Percentiles rank a stretch among this genome's conserved stretches.
Conservation (phyloP, 2,797 vertebrate species). For the Onychomys leucogaster region DNA sequence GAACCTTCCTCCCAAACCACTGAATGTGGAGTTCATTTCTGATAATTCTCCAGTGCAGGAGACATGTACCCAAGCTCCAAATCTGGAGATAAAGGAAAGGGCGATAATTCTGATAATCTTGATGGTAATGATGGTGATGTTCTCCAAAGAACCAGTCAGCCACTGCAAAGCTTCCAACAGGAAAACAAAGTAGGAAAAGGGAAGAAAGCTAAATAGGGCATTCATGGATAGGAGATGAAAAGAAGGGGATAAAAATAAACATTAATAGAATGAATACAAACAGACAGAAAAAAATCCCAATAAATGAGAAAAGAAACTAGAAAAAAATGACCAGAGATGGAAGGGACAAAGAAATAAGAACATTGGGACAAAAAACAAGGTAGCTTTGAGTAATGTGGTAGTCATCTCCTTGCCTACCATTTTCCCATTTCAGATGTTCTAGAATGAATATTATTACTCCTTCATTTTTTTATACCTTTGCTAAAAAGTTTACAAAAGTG, state of each 20-base stretch:
- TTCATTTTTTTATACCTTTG: slow-evolving; percentile 49
- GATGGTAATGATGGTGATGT: neutral
- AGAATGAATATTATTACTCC: neutral
- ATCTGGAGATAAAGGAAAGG: neutral
- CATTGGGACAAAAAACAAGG: neutral
- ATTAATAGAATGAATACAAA: slow-evolving; percentile 3
- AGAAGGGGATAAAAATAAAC: neutral
- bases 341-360: neutral
- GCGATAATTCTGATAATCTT: neutral
- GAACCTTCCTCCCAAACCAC: neutral
- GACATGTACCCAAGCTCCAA: neutral
- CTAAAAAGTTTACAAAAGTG: slow-evolving; percentile 59
- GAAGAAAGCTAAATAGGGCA: neutral
- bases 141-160: slow-evolving; percentile 17
- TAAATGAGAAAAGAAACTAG: slow-evolving; percentile 18
- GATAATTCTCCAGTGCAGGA: neutral
- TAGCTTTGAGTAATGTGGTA: slow-evolving; percentile 22
- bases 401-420: neutral
- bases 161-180: neutral
- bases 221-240: neutral
- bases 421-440: neutral
- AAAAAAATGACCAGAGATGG: neutral
- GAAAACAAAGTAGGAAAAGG: neutral
- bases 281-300: neutral
- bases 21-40: neutral